phyloP scores from a whole-genome alignment of 1,140 invertebrate genomes.

The Nylanderia fulva region DNA sequence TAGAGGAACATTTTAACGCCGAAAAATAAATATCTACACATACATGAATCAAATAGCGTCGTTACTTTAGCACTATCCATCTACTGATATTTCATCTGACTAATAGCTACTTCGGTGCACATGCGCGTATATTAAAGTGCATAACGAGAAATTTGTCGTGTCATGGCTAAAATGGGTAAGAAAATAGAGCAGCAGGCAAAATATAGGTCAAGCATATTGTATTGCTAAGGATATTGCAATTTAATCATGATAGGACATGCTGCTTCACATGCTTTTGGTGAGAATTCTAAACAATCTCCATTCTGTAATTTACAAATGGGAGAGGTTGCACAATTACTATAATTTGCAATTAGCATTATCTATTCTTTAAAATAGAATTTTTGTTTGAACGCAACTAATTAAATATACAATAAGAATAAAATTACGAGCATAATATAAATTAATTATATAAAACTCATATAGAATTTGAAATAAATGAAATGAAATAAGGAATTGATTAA shows the following conservation, averaged over 20 bases:
- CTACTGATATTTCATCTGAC: slow-evolving; percentile 22
- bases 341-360: not conserved
- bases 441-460: not conserved
- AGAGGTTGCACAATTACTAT: not conserved
- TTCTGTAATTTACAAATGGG: not conserved
- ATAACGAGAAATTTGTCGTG: not conserved
- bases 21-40: slow-evolving; percentile 10
- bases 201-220: slow-evolving; percentile 23
- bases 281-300: not conserved
- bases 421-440: not conserved
- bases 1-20: not conserved
- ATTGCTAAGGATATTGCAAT: not conserved
- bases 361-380: not conserved
- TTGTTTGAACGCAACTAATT: not conserved
- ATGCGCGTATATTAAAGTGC: slow-evolving; percentile 1
- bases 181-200: not conserved
- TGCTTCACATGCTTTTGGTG: too few relatives aligned
- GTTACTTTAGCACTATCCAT: not conserved
- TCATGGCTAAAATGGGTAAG: not conserved
- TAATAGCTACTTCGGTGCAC: slow-evolving; percentile 12
- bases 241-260: not conserved
- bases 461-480: not conserved
- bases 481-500: not conserved
- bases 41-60: slow-evolving; percentile 25
- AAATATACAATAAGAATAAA: not conserved